A percentile compares a stretch with the other conserved stretches of the same genome.
Evolutionary conservation across 2,797 vertebrate species (phyloP).

Genomic region (Onychomys torridus): DNA sequence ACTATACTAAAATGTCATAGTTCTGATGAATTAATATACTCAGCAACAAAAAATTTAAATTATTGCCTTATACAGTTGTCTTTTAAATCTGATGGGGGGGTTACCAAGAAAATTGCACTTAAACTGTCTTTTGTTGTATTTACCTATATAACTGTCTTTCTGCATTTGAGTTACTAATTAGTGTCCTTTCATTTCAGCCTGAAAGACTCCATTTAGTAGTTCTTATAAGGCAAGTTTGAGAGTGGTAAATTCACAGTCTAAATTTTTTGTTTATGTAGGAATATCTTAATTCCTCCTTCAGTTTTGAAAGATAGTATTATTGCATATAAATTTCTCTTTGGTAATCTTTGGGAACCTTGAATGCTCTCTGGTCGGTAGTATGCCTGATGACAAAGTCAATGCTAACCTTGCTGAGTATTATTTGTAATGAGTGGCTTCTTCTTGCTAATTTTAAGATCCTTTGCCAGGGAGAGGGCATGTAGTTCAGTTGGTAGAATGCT

Average conservation of each 20-base stretch:
- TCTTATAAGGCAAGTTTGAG: constrained; percentile 31
- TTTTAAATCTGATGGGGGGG: background rate
- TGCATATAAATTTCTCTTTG: constrained; percentile 37
- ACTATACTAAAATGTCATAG: background rate
- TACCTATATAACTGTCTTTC: background rate
- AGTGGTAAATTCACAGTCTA: background rate
- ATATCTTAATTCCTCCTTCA: background rate
- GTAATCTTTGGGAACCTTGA: constrained; percentile 11
- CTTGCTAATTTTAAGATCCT: background rate
- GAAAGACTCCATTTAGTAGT: constrained; percentile 22
- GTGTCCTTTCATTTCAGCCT: background rate
- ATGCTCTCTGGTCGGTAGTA: background rate
- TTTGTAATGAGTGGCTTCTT: background rate
- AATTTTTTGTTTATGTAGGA: background rate
- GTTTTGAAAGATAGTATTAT: background rate
- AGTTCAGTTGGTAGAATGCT: background rate
- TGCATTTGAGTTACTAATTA: constrained; percentile 20
- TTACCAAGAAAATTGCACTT: background rate
- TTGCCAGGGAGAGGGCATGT: background rate
- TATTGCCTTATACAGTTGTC: background rate
- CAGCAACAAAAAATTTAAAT: background rate
- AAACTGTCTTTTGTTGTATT: background rate
- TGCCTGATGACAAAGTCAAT: background rate
- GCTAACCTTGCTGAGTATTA: background rate
- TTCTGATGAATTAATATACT: background rate